Evolutionary conservation across 2,797 vertebrate genomes (phyloP).

Genomic region (Sitta carolinensis): DNA sequence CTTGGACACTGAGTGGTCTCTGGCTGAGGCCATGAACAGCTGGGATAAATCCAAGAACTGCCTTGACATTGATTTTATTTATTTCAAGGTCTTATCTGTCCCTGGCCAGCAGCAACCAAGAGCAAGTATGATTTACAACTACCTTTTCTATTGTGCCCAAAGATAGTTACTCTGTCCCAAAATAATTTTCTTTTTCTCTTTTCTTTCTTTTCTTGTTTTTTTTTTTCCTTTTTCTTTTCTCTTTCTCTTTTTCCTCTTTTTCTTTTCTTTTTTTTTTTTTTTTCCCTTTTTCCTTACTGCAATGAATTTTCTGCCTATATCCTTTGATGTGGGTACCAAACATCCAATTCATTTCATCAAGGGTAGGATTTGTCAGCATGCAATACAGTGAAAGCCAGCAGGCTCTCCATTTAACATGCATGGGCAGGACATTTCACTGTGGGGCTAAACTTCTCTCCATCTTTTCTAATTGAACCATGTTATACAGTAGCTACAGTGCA

Average conservation of each 20-base stretch:
- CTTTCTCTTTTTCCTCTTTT: rapidly evolving
- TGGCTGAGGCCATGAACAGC: background rate
- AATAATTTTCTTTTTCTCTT: rapidly evolving
- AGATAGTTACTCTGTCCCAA: background rate
- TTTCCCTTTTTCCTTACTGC: background rate
- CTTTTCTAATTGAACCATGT: background rate
- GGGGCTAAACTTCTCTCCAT: background rate
- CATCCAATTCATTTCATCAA: background rate
- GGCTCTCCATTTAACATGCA: rapidly evolving
- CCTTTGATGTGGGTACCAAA: background rate
- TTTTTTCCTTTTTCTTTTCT: rapidly evolving
- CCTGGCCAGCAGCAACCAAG: background rate
- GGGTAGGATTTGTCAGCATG: background rate
- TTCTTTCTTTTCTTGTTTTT: rapidly evolving
- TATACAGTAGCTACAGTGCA: rapidly evolving
- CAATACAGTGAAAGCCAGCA: background rate
- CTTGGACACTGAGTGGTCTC: background rate
- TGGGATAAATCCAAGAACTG: slow-evolving; percentile 5
- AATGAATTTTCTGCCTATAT: background rate
- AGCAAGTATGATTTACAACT: background rate
- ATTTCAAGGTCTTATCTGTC: background rate
- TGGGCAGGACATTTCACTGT: background rate
- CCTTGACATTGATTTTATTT: slow-evolving; percentile 10
- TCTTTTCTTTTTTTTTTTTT: rapidly evolving
- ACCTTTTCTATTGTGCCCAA: background rate